Evolutionary conservation across 2,888 invertebrate species (phyloP).

Genomic region (Choristoneura rosaceana): DNA sequence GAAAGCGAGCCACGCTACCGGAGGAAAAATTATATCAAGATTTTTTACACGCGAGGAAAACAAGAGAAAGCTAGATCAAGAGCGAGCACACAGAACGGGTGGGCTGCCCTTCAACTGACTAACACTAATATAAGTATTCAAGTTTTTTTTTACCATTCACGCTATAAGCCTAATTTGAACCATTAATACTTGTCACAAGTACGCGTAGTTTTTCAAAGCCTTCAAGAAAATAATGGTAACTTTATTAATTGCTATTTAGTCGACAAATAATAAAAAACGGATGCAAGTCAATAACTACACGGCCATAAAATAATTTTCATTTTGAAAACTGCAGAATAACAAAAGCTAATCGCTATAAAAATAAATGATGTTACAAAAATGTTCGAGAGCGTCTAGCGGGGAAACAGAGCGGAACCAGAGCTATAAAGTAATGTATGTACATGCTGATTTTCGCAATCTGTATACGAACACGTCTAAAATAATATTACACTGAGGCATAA

Average conservation of each 20-base stretch:
- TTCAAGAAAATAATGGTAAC: slow-evolving; percentile 3
- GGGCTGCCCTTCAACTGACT: neutral
- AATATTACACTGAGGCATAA: slow-evolving; percentile 73
- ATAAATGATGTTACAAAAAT: slow-evolving; percentile 79
- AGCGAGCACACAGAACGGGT: neutral
- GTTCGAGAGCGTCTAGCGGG: slow-evolving; percentile 68
- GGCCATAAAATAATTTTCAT: slow-evolving; percentile 45
- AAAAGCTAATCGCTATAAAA: slow-evolving; percentile 73
- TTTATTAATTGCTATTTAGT: neutral
- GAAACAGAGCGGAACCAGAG: slow-evolving; percentile 81
- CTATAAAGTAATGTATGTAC: slow-evolving; percentile 78
- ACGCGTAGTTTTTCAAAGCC: neutral
- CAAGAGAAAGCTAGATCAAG: slow-evolving; percentile 65
- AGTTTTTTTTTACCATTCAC: neutral
- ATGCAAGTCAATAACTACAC: slow-evolving; percentile 45
- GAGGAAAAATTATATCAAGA: slow-evolving; percentile 78
- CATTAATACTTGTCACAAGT: neutral
- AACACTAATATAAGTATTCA: neutral
- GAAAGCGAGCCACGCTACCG: slow-evolving; percentile 78
- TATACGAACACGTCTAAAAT: slow-evolving; percentile 72
- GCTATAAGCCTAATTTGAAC: neutral
- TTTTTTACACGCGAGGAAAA: slow-evolving; percentile 83
- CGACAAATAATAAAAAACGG: neutral
- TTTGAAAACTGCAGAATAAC: slow-evolving; percentile 58
- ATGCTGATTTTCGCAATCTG: slow-evolving; percentile 80